phyloP scores from a whole-genome alignment of 2,113 vertebrate species.

The Chaenogobius annularis region DNA sequence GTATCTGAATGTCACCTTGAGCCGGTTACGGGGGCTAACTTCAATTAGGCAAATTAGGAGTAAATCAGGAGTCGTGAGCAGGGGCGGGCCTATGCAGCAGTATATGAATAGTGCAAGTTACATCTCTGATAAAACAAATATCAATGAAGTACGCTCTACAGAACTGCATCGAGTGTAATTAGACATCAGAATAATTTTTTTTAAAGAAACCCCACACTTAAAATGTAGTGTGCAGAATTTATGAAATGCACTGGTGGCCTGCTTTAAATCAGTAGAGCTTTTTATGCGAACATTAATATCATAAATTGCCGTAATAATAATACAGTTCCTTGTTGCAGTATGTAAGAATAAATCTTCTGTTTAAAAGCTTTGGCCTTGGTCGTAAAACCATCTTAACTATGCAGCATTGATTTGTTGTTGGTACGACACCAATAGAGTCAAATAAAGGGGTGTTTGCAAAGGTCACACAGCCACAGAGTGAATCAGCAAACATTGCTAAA shows the following conservation, averaged over 20 bases:
- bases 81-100: constrained; percentile 48
- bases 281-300: not conserved
- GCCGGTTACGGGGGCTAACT: constrained; percentile 65
- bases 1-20: constrained; percentile 67
- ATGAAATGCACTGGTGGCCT: constrained; percentile 17
- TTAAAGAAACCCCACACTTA: constrained; percentile 10
- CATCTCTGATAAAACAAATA: constrained; percentile 50
- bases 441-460: constrained; percentile 23
- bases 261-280: not conserved
- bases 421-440: constrained; percentile 15
- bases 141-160: constrained; percentile 54
- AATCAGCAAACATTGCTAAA: constrained; percentile 14
- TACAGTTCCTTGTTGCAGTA: not conserved
- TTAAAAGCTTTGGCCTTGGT: not conserved
- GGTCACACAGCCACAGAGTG: constrained; percentile 22
- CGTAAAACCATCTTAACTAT: constrained; percentile 10
- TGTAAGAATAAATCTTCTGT: not conserved
- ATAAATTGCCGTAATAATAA: not conserved
- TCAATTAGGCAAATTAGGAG: constrained; percentile 71
- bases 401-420: not conserved
- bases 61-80: constrained; percentile 52
- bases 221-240: not conserved
- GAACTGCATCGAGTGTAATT: constrained; percentile 40
- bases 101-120: constrained; percentile 34
- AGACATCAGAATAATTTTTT: not conserved